Conservation (phyloP, 2,888 invertebrate species). For the Chouioia cunea region DNA sequence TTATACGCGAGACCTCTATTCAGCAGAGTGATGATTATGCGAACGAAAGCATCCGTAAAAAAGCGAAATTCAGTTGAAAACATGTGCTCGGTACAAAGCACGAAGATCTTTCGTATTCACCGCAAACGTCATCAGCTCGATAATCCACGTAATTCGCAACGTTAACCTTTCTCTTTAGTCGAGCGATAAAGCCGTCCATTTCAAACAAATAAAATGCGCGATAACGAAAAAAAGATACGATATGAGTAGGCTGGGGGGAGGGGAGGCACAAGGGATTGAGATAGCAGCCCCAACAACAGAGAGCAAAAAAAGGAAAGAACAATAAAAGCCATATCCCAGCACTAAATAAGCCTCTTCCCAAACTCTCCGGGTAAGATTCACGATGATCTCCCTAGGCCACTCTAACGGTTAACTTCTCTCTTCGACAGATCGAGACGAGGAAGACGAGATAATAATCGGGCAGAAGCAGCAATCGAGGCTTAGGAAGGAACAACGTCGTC, state of each 20-base stretch:
- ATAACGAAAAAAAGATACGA: constrained; percentile 22
- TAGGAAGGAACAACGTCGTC: constrained; percentile 2
- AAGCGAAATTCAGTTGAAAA: no score
- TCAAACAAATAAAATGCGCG: constrained; percentile 23
- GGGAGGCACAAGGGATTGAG: not conserved
- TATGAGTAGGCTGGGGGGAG: not conserved
- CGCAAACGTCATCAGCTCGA: not conserved
- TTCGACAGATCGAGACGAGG: constrained; percentile 54
- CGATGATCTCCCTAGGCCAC: not conserved
- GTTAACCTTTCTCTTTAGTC: constrained; percentile 20
- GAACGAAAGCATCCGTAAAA: no score
- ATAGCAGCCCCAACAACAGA: no score
- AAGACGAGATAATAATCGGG: constrained; percentile 56
- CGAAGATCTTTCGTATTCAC: not conserved
- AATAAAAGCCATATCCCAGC: constrained; percentile 30
- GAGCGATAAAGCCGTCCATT: constrained; percentile 7
- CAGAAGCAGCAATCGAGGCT: constrained; percentile 49
- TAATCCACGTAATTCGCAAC: constrained; percentile 23
- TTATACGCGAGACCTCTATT: no score
- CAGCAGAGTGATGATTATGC: no score
- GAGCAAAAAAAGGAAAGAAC: constrained; percentile 6
- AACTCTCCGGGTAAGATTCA: not conserved
- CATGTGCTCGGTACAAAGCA: no score
- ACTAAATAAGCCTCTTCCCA: constrained; percentile 41
- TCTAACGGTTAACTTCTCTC: constrained; percentile 12